These are phyloP conservation scores for Perca fluviatilis DNA, from an alignment of 2,113 vertebrate species.

Conservation along the genomic window DNA sequence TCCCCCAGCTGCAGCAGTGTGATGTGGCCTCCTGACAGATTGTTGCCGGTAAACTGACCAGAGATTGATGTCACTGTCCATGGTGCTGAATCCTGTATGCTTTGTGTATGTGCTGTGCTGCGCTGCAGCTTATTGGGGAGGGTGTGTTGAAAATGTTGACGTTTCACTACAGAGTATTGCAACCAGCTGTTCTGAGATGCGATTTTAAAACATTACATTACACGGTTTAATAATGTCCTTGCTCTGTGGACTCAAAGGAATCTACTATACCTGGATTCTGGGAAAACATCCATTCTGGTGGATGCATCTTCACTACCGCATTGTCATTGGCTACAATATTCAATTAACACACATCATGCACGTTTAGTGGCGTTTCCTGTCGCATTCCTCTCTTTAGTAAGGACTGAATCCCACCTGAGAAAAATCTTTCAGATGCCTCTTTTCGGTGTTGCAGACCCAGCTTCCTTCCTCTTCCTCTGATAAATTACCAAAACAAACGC, in stretches of 20 bases:
- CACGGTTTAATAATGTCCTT: background rate
- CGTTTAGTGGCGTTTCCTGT: conserved; percentile 15
- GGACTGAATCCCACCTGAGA: conserved; percentile 34
- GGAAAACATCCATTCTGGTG: conserved; percentile 23
- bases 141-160: background rate
- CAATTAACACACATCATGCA: conserved; percentile 41
- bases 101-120: conserved; percentile 2
- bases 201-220: background rate
- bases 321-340: conserved; percentile 17
- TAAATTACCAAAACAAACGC: conserved; percentile 54
- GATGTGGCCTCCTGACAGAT: background rate
- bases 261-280: conserved; percentile 6
- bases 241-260: background rate
- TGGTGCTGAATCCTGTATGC: conserved; percentile 75
- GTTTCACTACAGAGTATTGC: background rate
- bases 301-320: conserved; percentile 12
- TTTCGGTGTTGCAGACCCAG: conserved; percentile 29
- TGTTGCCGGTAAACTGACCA: conserved; percentile 9
- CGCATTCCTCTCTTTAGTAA: background rate
- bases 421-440: conserved; percentile 35
- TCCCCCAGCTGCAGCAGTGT: background rate
- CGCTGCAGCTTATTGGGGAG: background rate
- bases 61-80: conserved; percentile 69
- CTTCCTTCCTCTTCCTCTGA: conserved; percentile 38
- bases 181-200: background rate